Conservation (phyloP, 2,113 vertebrate species). For the Burhinus oedicnemus region DNA sequence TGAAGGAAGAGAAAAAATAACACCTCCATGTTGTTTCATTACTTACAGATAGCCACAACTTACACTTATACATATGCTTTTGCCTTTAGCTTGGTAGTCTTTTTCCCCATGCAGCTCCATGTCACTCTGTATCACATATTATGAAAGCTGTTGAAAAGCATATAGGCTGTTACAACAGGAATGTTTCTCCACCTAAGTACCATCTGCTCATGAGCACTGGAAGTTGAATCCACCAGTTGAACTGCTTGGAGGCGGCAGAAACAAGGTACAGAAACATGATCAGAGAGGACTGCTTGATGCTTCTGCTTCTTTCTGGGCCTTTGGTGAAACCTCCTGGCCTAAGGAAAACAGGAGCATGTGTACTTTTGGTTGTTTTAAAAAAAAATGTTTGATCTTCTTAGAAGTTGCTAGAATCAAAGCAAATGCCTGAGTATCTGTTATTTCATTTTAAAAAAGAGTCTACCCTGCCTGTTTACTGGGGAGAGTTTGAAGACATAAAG, state of each 20-base stretch:
- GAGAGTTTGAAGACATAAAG: neutral
- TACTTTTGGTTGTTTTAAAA: neutral
- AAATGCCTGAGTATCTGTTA: neutral
- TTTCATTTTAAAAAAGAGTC: neutral
- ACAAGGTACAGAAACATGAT: neutral
- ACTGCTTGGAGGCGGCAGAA: neutral
- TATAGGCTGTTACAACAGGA: slow-evolving; percentile 3
- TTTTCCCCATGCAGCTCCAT: neutral
- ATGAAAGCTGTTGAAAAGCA: slow-evolving; percentile 1
- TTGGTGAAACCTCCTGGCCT: neutral
- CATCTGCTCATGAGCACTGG: neutral
- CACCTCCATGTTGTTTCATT: neutral
- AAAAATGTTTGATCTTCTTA: neutral
- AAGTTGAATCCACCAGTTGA: neutral
- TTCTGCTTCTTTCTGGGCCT: neutral
- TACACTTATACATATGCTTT: neutral
- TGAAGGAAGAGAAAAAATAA: neutral
- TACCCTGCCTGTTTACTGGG: neutral
- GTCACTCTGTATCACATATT: neutral
- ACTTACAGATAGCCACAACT: neutral
- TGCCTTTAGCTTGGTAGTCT: neutral
- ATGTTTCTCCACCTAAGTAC: neutral
- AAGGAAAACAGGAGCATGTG: neutral
- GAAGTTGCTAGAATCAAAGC: neutral
- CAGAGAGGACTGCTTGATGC: neutral